Base-by-base conservation (phyloP, 35 echinoderm and acorn worm species). In the Apostichopus japonicus region DNA sequence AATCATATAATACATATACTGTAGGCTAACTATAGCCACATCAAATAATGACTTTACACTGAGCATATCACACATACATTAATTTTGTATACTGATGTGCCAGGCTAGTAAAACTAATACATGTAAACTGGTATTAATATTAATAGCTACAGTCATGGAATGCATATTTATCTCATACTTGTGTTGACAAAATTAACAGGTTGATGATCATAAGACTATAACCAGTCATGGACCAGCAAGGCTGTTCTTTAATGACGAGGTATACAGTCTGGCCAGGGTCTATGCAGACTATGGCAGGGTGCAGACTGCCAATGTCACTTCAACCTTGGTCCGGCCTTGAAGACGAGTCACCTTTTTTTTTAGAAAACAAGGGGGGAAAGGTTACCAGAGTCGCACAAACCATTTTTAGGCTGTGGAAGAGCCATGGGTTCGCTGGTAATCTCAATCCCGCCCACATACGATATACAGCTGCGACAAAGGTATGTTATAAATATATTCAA, bases 141-240 rank as follows among this genome's bases (percentile, higher is more conserved):
- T 33, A 33, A 33, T 33, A 33, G 27, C 27, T 33, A 33, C 27
- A 33, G 27, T 72, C 67, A 72, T 72, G 4, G 67, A 72, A 72
- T 72, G 67, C 67, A 72, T 72, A 72, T 72, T 72, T 72, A 72
- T 72, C 67, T 72, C 67, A 72, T 72, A 72, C 67, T 72, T 72
- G 67, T 72, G 67, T 72, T 72, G 67, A 72, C 67, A 72, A 72
- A 15, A 24, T 77, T 77, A 5, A 10, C 8, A 27, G 79, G 24
- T 27, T 6, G 79, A 15, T 6, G 79, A 81, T 44, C 24, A 81
- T 52, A 81, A 81, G 27, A 81, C 79, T 6, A 25, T 25, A 8
- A 81, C 23, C 79, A 81, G 79, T 44, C 79, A 81, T 44, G 79
- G 25, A 16, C 79, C 79, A 8, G 79, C 23, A 6, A 81, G 79